phyloP scores from a whole-genome alignment of 1,140 invertebrate species.

The Drosophila repletoides region DNA sequence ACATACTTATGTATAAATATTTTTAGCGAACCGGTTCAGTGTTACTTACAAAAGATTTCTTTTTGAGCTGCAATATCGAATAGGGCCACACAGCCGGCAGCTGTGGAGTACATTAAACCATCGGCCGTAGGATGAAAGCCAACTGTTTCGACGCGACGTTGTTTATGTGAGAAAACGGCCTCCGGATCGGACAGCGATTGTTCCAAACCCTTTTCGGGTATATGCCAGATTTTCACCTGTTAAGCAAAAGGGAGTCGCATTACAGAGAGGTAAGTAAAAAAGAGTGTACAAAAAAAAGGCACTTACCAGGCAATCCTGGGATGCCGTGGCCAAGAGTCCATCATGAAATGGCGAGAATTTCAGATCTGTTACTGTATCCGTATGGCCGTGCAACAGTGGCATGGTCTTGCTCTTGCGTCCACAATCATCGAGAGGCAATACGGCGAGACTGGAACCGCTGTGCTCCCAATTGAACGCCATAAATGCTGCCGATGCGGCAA shows the following conservation, averaged over 20 bases:
- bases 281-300: constrained; percentile 75
- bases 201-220: constrained; percentile 90
- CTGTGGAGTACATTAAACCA: constrained; percentile 91
- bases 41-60: constrained; percentile 88
- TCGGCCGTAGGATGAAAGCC: constrained; percentile 94
- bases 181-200: constrained; percentile 91
- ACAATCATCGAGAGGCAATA: constrained; percentile 92
- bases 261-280: not conserved
- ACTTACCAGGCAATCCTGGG: constrained; percentile 91
- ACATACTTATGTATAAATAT: not conserved
- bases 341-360: constrained; percentile 97
- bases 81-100: constrained; percentile 90
- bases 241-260: not conserved
- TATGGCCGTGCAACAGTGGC: constrained; percentile 91
- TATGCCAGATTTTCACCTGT: constrained; percentile 91
- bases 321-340: constrained; percentile 93
- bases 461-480: constrained; percentile 97
- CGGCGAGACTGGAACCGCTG: constrained; percentile 91
- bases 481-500: constrained; percentile 94
- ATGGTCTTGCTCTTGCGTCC: constrained; percentile 93
- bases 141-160: constrained; percentile 92
- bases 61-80: constrained; percentile 93
- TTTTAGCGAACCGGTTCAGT: not conserved
- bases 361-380: constrained; percentile 96
- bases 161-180: constrained; percentile 90